Conservation (phyloP, 2,888 invertebrate species). For the Lamellibrachia columna region DNA sequence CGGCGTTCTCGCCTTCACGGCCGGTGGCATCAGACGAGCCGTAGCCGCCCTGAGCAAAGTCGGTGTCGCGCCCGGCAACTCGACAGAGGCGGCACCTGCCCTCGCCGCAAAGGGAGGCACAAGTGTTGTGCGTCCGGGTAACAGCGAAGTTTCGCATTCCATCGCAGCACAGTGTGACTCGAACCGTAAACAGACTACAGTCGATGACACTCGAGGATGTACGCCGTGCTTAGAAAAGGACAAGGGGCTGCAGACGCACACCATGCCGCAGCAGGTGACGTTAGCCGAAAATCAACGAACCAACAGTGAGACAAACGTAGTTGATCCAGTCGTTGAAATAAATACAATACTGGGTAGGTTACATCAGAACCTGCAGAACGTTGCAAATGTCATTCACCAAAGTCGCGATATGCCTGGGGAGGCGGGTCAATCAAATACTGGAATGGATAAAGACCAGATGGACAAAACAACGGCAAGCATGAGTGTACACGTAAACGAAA, state of each 20-base stretch:
- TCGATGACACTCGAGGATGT: neutral
- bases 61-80: neutral
- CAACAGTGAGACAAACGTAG: neutral
- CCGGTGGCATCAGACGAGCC: conserved; percentile 18
- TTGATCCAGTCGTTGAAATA: neutral
- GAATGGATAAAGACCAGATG: neutral
- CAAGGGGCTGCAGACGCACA: neutral
- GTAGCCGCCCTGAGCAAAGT: conserved; percentile 17
- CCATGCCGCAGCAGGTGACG: neutral
- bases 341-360: neutral
- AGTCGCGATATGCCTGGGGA: neutral
- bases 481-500: no score
- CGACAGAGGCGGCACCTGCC: neutral
- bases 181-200: neutral
- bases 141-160: neutral
- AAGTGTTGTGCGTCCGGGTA: neutral
- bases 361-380: neutral
- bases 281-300: neutral
- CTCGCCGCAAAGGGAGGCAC: neutral
- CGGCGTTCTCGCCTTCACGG: conserved; percentile 37
- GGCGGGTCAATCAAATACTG: neutral
- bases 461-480: neutral
- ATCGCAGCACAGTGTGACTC: neutral
- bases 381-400: neutral
- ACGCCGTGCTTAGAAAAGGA: neutral